These are phyloP conservation scores for Raja brachyura DNA, from an alignment of 2,113 vertebrate species.

Conservation along the genomic window DNA sequence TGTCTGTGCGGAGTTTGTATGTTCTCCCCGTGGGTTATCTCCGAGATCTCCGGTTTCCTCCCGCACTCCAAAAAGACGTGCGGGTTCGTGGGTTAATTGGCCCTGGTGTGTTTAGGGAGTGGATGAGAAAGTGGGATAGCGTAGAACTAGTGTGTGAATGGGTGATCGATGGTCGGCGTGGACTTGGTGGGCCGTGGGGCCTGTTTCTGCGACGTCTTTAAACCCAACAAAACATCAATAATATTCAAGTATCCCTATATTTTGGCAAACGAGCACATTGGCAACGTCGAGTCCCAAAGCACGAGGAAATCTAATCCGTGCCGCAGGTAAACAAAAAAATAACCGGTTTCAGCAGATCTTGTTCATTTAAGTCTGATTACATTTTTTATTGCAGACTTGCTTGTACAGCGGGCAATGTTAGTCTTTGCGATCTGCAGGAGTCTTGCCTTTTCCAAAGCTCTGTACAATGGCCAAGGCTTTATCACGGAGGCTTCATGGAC, in stretches of 20 bases:
- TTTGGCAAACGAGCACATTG: background rate
- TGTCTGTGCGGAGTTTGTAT: no score
- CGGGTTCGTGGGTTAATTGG: no score
- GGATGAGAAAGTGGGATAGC: no score
- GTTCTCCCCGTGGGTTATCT: no score
- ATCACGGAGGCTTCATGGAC: no score
- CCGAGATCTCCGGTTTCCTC: no score
- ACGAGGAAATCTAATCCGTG: background rate
- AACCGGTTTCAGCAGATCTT: background rate
- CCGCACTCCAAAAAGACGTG: no score
- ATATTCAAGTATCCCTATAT: background rate
- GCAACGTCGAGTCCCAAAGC: background rate
- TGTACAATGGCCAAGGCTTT: background rate
- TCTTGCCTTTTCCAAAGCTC: background rate
- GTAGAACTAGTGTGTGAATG: no score
- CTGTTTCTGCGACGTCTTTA: no score
- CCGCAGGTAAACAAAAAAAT: background rate
- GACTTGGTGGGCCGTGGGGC: no score
- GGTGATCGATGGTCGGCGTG: no score
- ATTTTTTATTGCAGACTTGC: constrained; percentile 6
- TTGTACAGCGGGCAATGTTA: background rate
- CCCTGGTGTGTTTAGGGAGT: no score
- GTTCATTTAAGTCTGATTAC: constrained; percentile 7
- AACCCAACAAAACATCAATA: background rate
- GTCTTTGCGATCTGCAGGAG: background rate